These are phyloP conservation scores for Hemistola chrysoprasaria DNA, from an alignment of 2,888 invertebrate genomes.

Conservation along the genomic window DNA sequence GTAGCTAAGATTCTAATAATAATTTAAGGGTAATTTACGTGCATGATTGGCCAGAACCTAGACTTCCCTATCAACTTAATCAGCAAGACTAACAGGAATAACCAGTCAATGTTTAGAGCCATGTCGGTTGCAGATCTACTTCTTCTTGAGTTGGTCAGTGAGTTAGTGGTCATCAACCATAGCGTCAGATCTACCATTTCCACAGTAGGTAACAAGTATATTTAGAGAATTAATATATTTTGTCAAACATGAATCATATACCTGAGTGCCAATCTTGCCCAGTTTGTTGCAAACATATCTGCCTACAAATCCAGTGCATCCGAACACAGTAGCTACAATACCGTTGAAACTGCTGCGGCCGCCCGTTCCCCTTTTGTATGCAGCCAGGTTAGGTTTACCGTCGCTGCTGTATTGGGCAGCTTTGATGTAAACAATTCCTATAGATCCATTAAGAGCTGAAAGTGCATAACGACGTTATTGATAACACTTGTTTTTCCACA, in stretches of 20 bases:
- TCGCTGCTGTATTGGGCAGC: conserved; percentile 80
- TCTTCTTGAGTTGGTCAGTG: too few species aligned
- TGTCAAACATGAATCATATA: conserved; percentile 42
- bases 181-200: too few species aligned
- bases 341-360: conserved; percentile 98
- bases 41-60: too few species aligned
- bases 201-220: too few species aligned
- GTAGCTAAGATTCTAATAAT: too few species aligned
- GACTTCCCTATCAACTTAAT: too few species aligned
- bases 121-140: too few species aligned
- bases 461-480: conserved; percentile 16
- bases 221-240: too few species aligned
- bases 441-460: conserved; percentile 63
- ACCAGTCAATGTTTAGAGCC: too few species aligned
- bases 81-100: too few species aligned
- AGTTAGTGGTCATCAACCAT: too few species aligned
- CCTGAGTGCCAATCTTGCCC: conserved; percentile 93
- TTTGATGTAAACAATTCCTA: conserved; percentile 72
- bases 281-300: conserved; percentile 93
- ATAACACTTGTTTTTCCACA: background rate
- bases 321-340: conserved; percentile 98
- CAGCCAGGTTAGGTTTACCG: conserved; percentile 81
- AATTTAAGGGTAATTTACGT: too few species aligned
- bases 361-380: conserved; percentile 91
- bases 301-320: conserved; percentile 95